Conservation (phyloP, 2,888 invertebrate genomes). For the Toxonevra muliebris region DNA sequence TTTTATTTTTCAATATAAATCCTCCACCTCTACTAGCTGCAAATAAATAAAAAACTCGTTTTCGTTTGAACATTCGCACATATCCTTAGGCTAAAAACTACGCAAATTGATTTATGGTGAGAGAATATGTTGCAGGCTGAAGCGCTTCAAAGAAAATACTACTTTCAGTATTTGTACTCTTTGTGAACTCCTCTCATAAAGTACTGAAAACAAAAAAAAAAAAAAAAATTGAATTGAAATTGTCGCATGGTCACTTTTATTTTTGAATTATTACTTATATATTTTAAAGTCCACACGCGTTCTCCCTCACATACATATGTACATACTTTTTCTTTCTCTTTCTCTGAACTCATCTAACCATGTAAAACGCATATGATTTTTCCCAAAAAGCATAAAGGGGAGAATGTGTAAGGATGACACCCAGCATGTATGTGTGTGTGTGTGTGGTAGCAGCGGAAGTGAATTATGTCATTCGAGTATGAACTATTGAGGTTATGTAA, state of each 20-base stretch:
- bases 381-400: neutral
- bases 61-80: too few species aligned
- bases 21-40: too few species aligned
- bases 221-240: conserved; percentile 55
- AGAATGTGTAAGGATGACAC: conserved; percentile 20
- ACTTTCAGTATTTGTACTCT: conserved; percentile 18
- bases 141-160: neutral
- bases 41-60: too few species aligned
- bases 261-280: conserved; percentile 62
- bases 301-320: neutral
- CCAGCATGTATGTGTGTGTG: conserved; percentile 33
- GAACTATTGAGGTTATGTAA: conserved; percentile 41
- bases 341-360: too few species aligned
- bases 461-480: conserved; percentile 56
- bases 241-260: conserved; percentile 63
- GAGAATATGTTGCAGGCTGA: conserved; percentile 8
- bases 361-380: too few species aligned
- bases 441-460: conserved; percentile 45
- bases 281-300: conserved; percentile 34
- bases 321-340: too few species aligned
- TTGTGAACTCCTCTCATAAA: conserved; percentile 28
- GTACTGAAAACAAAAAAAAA: neutral
- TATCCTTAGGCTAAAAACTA: neutral
- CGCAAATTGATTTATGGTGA: conserved; percentile 30
- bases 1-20: too few species aligned